Conservation (phyloP, 1,140 invertebrate species). For the Acyrthosiphon pisum region DNA sequence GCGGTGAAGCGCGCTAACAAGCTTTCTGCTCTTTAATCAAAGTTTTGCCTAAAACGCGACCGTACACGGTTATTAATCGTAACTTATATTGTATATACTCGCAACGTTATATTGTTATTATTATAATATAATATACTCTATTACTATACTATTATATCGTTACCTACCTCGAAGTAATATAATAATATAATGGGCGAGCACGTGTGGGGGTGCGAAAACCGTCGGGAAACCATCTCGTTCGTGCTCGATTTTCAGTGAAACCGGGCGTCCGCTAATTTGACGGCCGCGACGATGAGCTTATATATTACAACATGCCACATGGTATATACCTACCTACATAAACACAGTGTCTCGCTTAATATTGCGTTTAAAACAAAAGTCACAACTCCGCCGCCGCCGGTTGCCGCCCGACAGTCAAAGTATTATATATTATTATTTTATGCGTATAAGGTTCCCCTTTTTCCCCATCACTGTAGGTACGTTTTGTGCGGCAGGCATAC, state of each 20-base stretch:
- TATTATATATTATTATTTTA: background rate
- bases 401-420: background rate
- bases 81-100: conserved; percentile 10
- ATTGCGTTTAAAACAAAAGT: background rate
- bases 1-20: background rate
- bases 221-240: background rate
- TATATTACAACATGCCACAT: background rate
- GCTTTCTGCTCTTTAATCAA: conserved; percentile 51
- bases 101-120: background rate
- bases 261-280: background rate
- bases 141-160: background rate
- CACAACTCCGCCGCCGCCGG: background rate
- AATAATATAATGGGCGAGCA: background rate
- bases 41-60: conserved; percentile 39
- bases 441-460: background rate
- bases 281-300: background rate
- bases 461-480: too few relatives aligned
- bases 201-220: background rate
- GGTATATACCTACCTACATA: background rate
- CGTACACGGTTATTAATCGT: conserved; percentile 43
- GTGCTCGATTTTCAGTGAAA: background rate
- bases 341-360: background rate
- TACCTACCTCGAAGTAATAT: background rate
- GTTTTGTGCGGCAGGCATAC: background rate
- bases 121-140: background rate